phyloP scores from a whole-genome alignment of 2,888 invertebrate species.

The Drepana falcataria region DNA sequence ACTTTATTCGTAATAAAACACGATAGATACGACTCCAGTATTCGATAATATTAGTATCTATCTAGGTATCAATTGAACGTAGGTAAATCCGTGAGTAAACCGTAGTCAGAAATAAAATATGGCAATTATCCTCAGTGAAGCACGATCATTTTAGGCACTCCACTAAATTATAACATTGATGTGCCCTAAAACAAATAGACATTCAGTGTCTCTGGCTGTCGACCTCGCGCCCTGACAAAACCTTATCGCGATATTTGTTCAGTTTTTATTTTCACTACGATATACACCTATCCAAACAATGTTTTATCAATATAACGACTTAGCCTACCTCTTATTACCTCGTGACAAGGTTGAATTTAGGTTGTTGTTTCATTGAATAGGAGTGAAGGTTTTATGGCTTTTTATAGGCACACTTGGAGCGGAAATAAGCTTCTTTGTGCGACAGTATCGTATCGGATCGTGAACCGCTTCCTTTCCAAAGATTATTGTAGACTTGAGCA shows the following conservation, averaged over 20 bases:
- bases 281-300: conserved; percentile 55
- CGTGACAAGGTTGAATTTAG: conserved; percentile 23
- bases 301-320: conserved; percentile 7
- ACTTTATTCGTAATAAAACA: too few species aligned
- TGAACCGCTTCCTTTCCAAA: conserved; percentile 71
- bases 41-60: too few species aligned
- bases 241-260: conserved; percentile 73
- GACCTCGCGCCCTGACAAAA: conserved; percentile 74
- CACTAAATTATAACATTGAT: conserved; percentile 14
- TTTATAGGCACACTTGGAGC: conserved; percentile 56
- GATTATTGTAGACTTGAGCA: conserved; percentile 70
- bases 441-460: conserved; percentile 69
- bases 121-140: conserved; percentile 28
- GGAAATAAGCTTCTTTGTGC: conserved; percentile 77
- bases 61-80: too few species aligned
- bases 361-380: conserved; percentile 21
- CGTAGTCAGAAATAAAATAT: too few species aligned
- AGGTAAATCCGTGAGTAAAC: too few species aligned
- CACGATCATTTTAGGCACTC: conserved; percentile 27
- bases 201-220: conserved; percentile 58
- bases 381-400: conserved; percentile 45
- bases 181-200: conserved; percentile 22
- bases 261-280: conserved; percentile 73
- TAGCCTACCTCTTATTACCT: neutral
- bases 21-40: too few species aligned